Evolutionary conservation across 2,797 vertebrate species (phyloP).

Genomic region (Sebastes elongatus): DNA sequence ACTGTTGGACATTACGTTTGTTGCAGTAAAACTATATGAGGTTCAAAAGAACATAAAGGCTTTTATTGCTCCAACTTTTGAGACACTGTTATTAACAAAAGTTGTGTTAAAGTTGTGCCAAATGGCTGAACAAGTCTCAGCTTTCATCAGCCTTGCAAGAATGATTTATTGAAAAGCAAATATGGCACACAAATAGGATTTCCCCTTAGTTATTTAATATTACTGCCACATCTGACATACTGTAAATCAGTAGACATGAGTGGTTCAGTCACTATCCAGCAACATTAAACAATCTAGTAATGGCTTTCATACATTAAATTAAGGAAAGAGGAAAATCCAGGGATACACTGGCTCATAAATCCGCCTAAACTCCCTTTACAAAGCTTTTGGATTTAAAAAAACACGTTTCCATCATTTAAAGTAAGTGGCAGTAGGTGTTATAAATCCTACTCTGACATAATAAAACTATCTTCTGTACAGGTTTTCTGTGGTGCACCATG

Average conservation of each 20-base stretch:
- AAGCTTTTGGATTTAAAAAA: background rate
- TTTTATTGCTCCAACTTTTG: background rate
- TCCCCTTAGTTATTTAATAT: background rate
- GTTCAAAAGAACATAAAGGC: background rate
- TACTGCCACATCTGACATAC: background rate
- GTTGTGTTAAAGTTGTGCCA: background rate
- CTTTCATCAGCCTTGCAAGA: background rate
- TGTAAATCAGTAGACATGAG: background rate
- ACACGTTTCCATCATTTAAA: background rate
- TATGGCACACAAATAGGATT: background rate
- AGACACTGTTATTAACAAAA: background rate
- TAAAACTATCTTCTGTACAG: constrained; percentile 22
- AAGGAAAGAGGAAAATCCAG: background rate
- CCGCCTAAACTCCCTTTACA: background rate
- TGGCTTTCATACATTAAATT: background rate
- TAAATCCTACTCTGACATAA: background rate
- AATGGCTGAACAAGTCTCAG: background rate
- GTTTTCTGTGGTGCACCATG: constrained; percentile 52
- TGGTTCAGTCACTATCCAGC: background rate
- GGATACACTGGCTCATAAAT: background rate
- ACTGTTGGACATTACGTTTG: background rate
- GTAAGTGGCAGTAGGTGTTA: background rate
- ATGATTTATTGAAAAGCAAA: constrained; percentile 5
- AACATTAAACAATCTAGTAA: background rate
- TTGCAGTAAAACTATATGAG: background rate